Evolutionary conservation across 1,140 invertebrate species (phyloP), one percentile per base, ranked within the genome.

Genomic region (Temnothorax curvispinosus): DNA sequence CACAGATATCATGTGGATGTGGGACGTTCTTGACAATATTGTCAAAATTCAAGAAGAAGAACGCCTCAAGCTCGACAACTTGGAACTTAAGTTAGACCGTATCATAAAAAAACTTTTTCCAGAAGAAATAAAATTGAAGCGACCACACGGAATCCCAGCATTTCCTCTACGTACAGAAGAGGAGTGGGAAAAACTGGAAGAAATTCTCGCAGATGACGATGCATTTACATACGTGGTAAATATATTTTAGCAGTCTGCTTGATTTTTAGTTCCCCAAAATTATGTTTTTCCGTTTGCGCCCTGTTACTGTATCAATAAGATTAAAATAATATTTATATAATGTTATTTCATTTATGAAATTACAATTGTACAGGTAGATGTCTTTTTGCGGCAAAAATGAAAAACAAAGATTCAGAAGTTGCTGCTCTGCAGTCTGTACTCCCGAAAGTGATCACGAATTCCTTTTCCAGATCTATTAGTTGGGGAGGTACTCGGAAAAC

Each of bases 11-110:
- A 38, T 15, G 32, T 71, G 11, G 44, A 54, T 72, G 9, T 35
- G 3, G 38, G 38, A 38, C 38, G 38, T 38, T 38, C 38, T 35
- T 54, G 50, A 74, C 15, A 54, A 74, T 54, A 35, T 67, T 11
- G 6, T 74, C 13, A n/a, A 74, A 74, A 32, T 74, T 56, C 50
- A 54, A 74, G 71, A 74, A 74, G 50, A 74, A 56, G 38, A 38
- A 38, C 50, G 71, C 4, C 0, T 56, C 15, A 74, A 54, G 32
- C 71, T 74, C 13, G 71, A 72, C 1, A 15, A 72, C 3, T 8
- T 72, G 7, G 50, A 54, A 18, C 47, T 54, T 6, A 74, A 74
- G n/a, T 74, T 74, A 56, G 27, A 74, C 3, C 50, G 71, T 35
- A 74, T 74, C 18, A 4, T 74, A 11, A 56, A 9, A 1, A 74